Conservation (phyloP, 2,113 vertebrate species). For the Mobula hypostoma region DNA sequence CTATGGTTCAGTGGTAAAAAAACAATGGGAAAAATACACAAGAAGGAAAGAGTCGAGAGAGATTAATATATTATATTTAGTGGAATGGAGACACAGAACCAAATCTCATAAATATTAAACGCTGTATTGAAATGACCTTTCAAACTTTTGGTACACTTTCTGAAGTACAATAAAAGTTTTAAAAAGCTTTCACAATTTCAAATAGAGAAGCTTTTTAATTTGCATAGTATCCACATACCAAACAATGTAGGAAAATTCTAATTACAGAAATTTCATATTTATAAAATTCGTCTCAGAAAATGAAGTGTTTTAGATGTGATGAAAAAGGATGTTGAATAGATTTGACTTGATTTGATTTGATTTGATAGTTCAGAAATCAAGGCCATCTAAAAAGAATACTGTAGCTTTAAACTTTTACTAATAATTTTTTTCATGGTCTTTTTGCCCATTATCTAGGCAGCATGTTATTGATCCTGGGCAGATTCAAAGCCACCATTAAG, state of each 20-base stretch:
- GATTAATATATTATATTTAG: background rate
- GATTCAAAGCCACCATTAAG: slow-evolving; percentile 83
- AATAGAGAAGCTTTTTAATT: slow-evolving; percentile 26
- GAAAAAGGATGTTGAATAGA: slow-evolving; percentile 32
- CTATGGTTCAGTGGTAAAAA: background rate
- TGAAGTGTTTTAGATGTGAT: slow-evolving; percentile 35
- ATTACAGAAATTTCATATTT: slow-evolving; percentile 37
- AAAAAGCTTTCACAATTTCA: background rate
- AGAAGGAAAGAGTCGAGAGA: background rate
- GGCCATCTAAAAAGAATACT: slow-evolving; percentile 63
- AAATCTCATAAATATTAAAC: background rate
- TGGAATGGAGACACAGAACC: background rate
- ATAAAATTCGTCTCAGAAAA: slow-evolving; percentile 33
- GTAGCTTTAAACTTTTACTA: slow-evolving; percentile 57
- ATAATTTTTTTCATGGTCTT: slow-evolving; percentile 65
- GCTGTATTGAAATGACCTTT: background rate
- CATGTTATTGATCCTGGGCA: slow-evolving; percentile 70
- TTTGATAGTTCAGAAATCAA: slow-evolving; percentile 54
- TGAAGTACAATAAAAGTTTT: slow-evolving; percentile 14
- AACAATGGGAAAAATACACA: background rate
- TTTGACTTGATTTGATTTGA: slow-evolving; percentile 63
- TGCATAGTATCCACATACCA: slow-evolving; percentile 26
- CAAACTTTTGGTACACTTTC: slow-evolving; percentile 4
- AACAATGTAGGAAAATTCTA: slow-evolving; percentile 33
- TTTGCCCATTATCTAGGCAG: slow-evolving; percentile 62